Conservation (phyloP, 1,140 invertebrate species). For the Drosophila dunni region DNA sequence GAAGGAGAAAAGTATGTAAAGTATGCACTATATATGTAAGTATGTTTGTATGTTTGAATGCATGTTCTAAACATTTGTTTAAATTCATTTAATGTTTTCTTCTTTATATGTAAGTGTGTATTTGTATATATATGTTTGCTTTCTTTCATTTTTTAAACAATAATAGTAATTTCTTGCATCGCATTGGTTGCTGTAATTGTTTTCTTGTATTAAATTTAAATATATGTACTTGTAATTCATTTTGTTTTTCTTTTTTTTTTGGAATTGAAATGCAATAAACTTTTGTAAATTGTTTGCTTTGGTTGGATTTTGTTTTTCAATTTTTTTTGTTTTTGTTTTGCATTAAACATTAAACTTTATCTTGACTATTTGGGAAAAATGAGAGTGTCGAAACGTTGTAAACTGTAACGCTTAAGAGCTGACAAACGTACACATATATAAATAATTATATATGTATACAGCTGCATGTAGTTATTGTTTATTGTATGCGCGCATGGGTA, state of each 20-base stretch:
- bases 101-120: conserved; percentile 10
- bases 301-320: conserved; percentile 25
- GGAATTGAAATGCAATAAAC: conserved; percentile 52
- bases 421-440: conserved; percentile 28
- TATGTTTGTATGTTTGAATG: conserved; percentile 35
- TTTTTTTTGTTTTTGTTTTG: conserved; percentile 16
- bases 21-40: conserved; percentile 38
- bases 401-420: conserved; percentile 50
- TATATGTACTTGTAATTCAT: conserved; percentile 7
- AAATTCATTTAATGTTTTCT: conserved; percentile 22
- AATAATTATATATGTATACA: too few species aligned
- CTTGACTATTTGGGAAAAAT: conserved; percentile 25
- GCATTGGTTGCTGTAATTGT: conserved; percentile 26
- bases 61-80: conserved; percentile 15
- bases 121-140: background rate
- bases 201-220: conserved; percentile 27
- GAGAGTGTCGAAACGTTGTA: conserved; percentile 51
- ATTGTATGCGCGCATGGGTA: conserved; percentile 37
- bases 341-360: conserved; percentile 13
- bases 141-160: conserved; percentile 28
- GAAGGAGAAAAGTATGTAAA: conserved; percentile 62
- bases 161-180: conserved; percentile 28
- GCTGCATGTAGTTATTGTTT: conserved; percentile 3
- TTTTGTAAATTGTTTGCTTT: conserved; percentile 48
- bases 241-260: conserved; percentile 8